Evolutionary conservation across 2,888 invertebrate genomes (phyloP), one percentile per base, ranked within the genome.

Genomic region (Acanthacorydalis orientalis): DNA sequence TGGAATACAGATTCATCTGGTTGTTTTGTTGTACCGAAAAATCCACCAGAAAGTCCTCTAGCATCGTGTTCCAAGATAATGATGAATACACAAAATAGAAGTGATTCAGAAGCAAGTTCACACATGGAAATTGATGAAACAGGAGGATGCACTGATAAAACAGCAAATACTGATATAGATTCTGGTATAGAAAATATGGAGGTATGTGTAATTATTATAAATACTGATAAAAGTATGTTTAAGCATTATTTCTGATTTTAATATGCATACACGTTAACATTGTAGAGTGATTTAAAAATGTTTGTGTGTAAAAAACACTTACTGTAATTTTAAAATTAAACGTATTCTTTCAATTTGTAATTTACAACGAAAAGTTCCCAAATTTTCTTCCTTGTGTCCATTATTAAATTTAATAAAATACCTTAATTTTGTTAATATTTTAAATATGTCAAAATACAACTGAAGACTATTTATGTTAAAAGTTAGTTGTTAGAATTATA

Each of bases 151-250:
- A 60, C 56, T 7, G 65, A 65, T 61, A 59, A 72, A 64, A 67
- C 63, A 51, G 66, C 64, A 43, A 71, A 67, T 53, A 70, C 70
- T 31, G 80, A 80, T 60, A 76, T 77, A 34, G 81, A 81, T 62
- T 80, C 80, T 7, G 80, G 80, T 15, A 78, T 81, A 57, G 83
- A 83, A 62, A 80, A 78, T 55, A 83, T 83, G 83, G 83, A 83
- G 63, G 71, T 65, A 50, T 59, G 59, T 23, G 23, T 23, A 23
- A 23, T 51, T 38, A 56, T 56, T 44, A 54, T 53, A 31, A 45
- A 48, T 6, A 23, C 6, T 23, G 6, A 23, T 4, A 4, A 23
- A 23, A 4, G 23, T 23, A 23, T 15, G 14, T 44, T 38, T 35
- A 38, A 11, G 9, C 15, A 6, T 4, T 16, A 11, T 16, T 23